Evolutionary conservation across 2,797 vertebrate genomes (phyloP).

Genomic region (Sandelia bainsii): DNA sequence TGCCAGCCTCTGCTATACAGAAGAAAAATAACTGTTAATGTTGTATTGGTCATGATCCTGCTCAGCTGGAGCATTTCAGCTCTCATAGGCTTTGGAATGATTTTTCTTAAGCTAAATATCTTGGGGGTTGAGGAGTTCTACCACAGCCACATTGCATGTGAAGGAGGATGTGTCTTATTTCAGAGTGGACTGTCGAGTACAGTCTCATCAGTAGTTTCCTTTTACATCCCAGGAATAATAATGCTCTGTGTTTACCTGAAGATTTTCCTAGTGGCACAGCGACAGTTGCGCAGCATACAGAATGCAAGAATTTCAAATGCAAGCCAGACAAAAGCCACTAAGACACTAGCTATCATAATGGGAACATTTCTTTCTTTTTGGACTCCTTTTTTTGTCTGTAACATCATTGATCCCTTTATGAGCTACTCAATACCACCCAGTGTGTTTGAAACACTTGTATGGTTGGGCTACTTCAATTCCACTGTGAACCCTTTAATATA

Average conservation of each 20-base stretch:
- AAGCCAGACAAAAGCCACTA: conserved; percentile 51
- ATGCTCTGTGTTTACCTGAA: conserved; percentile 53
- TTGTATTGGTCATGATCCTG: conserved; percentile 31
- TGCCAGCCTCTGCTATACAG: conserved; percentile 46
- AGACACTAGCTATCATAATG: conserved; percentile 57
- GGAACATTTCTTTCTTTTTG: conserved; percentile 58
- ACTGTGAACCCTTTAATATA: conserved; percentile 72
- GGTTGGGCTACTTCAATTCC: conserved; percentile 72
- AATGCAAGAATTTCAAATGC: conserved; percentile 4
- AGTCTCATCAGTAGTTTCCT: conserved; percentile 32
- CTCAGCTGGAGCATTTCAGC: conserved; percentile 49
- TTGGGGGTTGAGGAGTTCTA: conserved; percentile 46
- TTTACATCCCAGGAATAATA: conserved; percentile 54
- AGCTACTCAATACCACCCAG: conserved; percentile 48
- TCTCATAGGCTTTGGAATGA: conserved; percentile 45
- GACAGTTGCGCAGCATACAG: conserved; percentile 33
- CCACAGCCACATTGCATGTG: conserved; percentile 29
- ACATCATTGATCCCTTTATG: conserved; percentile 58
- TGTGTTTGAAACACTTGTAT: conserved; percentile 56
- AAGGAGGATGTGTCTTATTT: conserved; percentile 48
- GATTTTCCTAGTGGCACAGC: conserved; percentile 46
- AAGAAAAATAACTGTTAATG: conserved; percentile 38
- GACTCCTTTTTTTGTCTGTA: conserved; percentile 70
- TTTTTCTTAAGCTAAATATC: conserved; percentile 44
- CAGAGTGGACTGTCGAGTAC: conserved; percentile 34